These are phyloP conservation scores for Furcifer pardalis DNA, from an alignment of 2,797 vertebrate species.

Conservation along the genomic window DNA sequence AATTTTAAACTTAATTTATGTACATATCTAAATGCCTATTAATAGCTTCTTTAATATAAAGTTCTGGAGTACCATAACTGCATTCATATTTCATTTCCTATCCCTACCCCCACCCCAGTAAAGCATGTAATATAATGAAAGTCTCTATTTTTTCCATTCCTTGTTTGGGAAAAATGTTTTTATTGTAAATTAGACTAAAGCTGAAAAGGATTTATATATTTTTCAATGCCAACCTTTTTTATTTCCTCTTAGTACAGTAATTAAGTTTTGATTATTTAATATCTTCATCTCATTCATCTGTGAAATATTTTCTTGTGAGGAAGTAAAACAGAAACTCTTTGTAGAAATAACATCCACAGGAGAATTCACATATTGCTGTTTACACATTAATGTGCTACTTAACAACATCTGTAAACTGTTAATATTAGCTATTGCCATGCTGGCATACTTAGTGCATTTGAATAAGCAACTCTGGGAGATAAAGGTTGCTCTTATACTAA, in stretches of 20 bases:
- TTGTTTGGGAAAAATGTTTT: not conserved
- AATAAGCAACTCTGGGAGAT: conserved; percentile 32
- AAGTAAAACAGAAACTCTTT: conserved; percentile 26
- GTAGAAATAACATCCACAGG: conserved; percentile 13
- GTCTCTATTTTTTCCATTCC: not conserved
- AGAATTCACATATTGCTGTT: conserved; percentile 22
- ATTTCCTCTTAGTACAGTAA: conserved; percentile 27
- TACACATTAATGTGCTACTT: conserved; percentile 26
- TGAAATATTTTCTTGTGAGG: conserved; percentile 2
- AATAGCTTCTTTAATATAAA: not conserved
- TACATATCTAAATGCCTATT: not conserved
- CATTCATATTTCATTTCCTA: conserved; percentile 13
- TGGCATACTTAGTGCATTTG: conserved; percentile 35
- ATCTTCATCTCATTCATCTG: not conserved
- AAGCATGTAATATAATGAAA: not conserved
- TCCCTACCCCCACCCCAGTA: not conserved
- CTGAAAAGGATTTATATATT: not conserved
- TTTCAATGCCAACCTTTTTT: conserved; percentile 22
- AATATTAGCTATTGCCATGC: conserved; percentile 28
- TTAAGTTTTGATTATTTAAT: conserved; percentile 26
- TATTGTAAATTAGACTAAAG: not conserved
- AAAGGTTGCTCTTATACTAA: not conserved
- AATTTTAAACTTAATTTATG: conserved; percentile 8
- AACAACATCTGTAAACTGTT: conserved; percentile 19
- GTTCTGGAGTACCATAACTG: not conserved